Evolutionary conservation across 2,113 vertebrate species (phyloP).

Genomic region (Nycticorax nycticorax): DNA sequence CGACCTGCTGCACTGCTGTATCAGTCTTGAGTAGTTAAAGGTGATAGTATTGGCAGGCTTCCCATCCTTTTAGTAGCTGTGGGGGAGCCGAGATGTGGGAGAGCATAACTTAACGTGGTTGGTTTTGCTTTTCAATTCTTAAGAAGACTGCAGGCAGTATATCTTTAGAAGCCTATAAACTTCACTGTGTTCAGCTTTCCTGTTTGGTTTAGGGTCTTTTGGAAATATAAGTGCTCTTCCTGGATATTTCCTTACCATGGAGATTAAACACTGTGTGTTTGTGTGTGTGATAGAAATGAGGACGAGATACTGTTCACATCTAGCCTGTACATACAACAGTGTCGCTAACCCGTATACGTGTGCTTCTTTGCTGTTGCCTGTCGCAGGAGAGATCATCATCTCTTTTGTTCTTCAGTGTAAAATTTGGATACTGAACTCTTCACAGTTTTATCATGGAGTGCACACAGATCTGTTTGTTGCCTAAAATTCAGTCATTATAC

Average conservation of each 20-base stretch:
- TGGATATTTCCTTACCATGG: neutral
- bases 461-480: neutral
- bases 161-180: neutral
- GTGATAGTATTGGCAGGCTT: neutral
- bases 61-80: neutral
- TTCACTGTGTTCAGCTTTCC: neutral
- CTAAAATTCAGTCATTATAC: neutral
- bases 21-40: neutral
- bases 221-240: neutral
- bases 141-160: neutral
- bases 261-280: neutral
- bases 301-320: neutral
- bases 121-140: constrained; percentile 3
- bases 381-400: neutral
- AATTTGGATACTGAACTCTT: neutral
- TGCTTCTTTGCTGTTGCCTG: neutral
- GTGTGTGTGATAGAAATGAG: neutral
- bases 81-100: neutral
- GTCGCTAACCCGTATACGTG: fast-evolving
- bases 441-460: fast-evolving
- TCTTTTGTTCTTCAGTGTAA: neutral
- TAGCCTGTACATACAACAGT: neutral
- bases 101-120: neutral
- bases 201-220: neutral
- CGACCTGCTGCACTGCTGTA: neutral